Conservation (phyloP, 2,888 invertebrate species). For the Eupithecia dodoneata region DNA sequence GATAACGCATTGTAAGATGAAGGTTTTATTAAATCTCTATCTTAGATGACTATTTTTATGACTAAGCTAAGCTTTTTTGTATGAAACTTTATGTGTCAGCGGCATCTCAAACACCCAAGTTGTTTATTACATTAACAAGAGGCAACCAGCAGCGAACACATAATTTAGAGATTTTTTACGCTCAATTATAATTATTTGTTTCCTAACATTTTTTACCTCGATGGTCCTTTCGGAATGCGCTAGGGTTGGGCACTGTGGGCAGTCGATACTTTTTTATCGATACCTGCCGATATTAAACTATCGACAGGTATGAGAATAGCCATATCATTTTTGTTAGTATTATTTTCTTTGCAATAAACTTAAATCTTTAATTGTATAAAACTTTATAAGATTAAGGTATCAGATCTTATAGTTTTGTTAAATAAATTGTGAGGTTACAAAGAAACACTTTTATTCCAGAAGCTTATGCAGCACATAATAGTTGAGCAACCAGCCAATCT, state of each 20-base stretch:
- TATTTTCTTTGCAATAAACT: not conserved
- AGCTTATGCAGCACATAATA: not conserved
- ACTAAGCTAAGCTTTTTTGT: constrained; percentile 5
- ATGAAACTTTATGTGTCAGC: not conserved
- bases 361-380: not conserved
- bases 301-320: not conserved
- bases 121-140: constrained; percentile 43
- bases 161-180: constrained; percentile 52
- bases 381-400: not conserved
- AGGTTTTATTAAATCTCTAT: constrained; percentile 2
- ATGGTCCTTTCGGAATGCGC: constrained; percentile 36
- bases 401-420: not conserved
- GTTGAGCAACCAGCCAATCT: not conserved
- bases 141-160: constrained; percentile 39
- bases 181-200: constrained; percentile 64
- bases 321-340: not conserved
- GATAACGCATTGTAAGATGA: not conserved
- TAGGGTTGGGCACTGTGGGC: constrained; percentile 12
- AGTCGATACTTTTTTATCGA: constrained; percentile 2
- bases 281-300: not conserved
- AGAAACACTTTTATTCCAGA: not conserved
- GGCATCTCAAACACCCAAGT: constrained; percentile 27
- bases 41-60: constrained; percentile 1
- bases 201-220: constrained; percentile 49
- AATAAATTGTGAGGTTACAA: not conserved